These are phyloP conservation scores for Megamerina dolium DNA, from an alignment of 2,888 invertebrate genomes.

Conservation along the genomic window DNA sequence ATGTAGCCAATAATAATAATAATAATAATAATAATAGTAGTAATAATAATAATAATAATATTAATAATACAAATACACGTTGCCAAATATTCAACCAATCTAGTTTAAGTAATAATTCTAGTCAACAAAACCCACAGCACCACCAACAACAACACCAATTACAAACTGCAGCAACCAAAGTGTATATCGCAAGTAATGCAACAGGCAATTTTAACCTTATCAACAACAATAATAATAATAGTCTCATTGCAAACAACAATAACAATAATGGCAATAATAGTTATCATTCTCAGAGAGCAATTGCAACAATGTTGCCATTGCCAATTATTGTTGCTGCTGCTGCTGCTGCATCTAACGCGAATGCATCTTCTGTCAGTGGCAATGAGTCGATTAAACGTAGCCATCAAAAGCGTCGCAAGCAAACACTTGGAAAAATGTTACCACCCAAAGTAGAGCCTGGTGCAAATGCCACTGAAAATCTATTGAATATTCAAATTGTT, in stretches of 20 bases:
- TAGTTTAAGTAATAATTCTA: slow-evolving; percentile 34
- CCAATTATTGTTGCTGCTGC: slow-evolving; percentile 31
- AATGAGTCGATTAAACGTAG: slow-evolving; percentile 8
- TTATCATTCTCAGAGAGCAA: too few species aligned
- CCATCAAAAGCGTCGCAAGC: slow-evolving; percentile 30
- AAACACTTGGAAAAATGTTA: slow-evolving; percentile 20
- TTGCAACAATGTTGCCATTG: slow-evolving; percentile 23
- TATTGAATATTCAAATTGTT: slow-evolving; percentile 32
- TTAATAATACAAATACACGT: slow-evolving; percentile 26
- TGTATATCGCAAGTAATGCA: slow-evolving; percentile 23
- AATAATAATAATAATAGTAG: slow-evolving; percentile 18
- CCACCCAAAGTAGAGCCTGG: slow-evolving; percentile 19
- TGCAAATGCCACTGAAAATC: slow-evolving; percentile 12
- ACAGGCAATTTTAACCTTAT: slow-evolving; percentile 22
- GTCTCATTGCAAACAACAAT: slow-evolving; percentile 20
- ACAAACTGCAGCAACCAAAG: slow-evolving; percentile 26
- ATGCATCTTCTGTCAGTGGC: not conserved
- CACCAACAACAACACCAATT: slow-evolving; percentile 20
- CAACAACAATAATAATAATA: slow-evolving; percentile 24
- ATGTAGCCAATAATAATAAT: slow-evolving; percentile 14
- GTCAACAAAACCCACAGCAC: slow-evolving; percentile 27
- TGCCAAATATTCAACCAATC: slow-evolving; percentile 35
- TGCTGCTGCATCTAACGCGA: not conserved
- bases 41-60: slow-evolving; percentile 16
- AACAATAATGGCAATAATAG: slow-evolving; percentile 26